Evolutionary conservation across 2,797 vertebrate species (phyloP), one percentile per base, ranked within the genome.

Genomic region (Protonibea diacanthus): DNA sequence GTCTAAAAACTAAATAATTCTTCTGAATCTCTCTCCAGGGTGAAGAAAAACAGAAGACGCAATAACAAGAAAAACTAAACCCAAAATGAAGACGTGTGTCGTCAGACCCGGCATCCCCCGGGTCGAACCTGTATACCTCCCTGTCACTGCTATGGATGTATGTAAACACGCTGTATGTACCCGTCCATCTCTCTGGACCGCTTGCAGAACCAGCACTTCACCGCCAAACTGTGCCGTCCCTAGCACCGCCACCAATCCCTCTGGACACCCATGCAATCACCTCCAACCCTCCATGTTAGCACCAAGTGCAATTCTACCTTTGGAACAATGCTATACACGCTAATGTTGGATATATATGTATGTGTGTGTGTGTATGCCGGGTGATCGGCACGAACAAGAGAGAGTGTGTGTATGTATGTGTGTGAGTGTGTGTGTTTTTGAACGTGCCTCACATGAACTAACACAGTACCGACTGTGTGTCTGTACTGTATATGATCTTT

Each of bases 31-130:
- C 38, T 78, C 69, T 55, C 20, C 89, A 96, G 95, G 87, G 95
- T 96, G 89, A 96, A 95, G 90, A 96, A 95, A 82, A 90, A 91
- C 63, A 92, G 91, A 84, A 93, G 94, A 87, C 93, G 89, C 63
- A 88, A 84, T 10, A 87, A 81, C 84, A 95, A 94, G 91, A 94
- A 83, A 57, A 84, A 72, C 79, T 91, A 89, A 86, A 51, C 51
- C 51, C 8, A 38, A 27, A n/a, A 6, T 21, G 60, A 51, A 59
- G 65, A 70, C 52, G 60, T 6, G 8, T 17, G 70, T 67, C 20
- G 3, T 67, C 63, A 20, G 77, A 49, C 79, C 81, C 71, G 79
- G 64, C 58, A 11, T 11, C 74, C 53, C 53, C 75, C 27, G 57
- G 71, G 82, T 59, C 23, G 5, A 76, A 80, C 81, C 76, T 78